These are phyloP conservation scores for Semaprochilodus insignis DNA, from an alignment of 2,797 vertebrate genomes.

Conservation along the genomic window DNA sequence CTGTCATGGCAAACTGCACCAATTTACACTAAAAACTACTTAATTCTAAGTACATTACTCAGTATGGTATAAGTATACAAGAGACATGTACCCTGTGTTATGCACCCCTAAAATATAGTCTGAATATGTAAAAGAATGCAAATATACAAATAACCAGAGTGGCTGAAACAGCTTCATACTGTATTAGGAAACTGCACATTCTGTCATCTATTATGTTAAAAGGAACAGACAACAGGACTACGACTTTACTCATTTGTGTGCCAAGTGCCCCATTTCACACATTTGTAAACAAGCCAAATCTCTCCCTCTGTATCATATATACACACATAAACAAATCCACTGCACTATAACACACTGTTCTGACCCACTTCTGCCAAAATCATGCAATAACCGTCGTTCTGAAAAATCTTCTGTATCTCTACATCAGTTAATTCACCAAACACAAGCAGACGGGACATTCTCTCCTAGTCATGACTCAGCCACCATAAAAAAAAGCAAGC, in stretches of 20 bases:
- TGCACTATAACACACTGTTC: conserved; percentile 7
- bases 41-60: no score
- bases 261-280: background rate
- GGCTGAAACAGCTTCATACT: background rate
- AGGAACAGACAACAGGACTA: background rate
- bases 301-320: conserved; percentile 30
- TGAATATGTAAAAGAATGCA: background rate
- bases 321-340: conserved; percentile 1
- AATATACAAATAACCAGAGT: background rate
- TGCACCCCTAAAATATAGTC: no score
- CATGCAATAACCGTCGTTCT: background rate
- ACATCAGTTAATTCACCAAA: background rate
- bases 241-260: background rate
- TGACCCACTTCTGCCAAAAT: conserved; percentile 36
- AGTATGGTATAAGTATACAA: no score
- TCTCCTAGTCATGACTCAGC: conserved; percentile 26
- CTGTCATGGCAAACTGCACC: no score
- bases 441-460: background rate
- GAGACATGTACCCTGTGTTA: no score
- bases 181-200: background rate
- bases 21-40: no score
- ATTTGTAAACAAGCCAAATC: conserved; percentile 16
- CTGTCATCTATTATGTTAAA: background rate
- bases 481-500: conserved; percentile 22
- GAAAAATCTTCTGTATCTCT: conserved; percentile 13